phyloP scores from a whole-genome alignment of 2,797 vertebrate genomes.

The Pipistrellus pygmaeus region DNA sequence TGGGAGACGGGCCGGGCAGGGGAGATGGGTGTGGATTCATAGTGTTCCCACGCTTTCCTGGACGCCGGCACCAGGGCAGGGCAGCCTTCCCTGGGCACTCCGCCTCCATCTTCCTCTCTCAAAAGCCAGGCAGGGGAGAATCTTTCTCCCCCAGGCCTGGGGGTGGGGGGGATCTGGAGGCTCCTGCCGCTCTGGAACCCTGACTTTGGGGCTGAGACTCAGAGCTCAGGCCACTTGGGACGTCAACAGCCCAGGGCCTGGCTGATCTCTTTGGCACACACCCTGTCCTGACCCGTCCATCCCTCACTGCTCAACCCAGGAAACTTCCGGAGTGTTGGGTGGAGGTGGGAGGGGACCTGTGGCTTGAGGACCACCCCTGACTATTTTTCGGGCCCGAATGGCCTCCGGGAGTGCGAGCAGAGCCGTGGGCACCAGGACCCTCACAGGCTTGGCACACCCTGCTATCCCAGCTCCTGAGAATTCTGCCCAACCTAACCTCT shows the following conservation, averaged over 20 bases:
- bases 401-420: no score
- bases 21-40: fast-evolving
- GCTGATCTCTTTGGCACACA: background rate
- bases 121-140: background rate
- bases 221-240: background rate
- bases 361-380: background rate
- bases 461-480: background rate
- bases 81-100: fast-evolving
- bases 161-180: background rate
- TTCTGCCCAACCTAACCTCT: background rate
- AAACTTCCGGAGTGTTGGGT: background rate
- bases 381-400: background rate
- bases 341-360: background rate
- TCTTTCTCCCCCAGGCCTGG: background rate
- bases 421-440: background rate
- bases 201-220: background rate
- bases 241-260: background rate
- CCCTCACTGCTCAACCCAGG: background rate
- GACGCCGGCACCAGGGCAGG: background rate
- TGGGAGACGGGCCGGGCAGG: background rate
- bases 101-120: background rate
- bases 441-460: background rate
- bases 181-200: background rate
- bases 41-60: background rate
- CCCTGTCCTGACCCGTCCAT: background rate